Base-by-base conservation (phyloP, 2,888 invertebrate species). In the Cheilosia soror region DNA sequence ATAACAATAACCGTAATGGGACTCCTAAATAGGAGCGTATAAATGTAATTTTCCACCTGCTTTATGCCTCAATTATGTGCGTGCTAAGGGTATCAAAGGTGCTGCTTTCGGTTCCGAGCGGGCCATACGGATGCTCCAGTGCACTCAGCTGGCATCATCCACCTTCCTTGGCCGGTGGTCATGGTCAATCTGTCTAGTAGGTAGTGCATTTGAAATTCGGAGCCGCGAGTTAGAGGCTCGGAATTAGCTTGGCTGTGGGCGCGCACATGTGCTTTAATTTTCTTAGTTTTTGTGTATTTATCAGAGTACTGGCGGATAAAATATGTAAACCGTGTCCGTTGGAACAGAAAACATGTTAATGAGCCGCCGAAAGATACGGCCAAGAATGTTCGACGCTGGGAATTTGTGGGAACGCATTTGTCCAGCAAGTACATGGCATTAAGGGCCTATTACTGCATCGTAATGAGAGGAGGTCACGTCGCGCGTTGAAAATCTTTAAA, bases 311-410 rank as follows among this genome's bases (percentile, higher is more conserved):
- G 58, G n/a, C 37, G 60, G 58, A 72, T 86, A 86, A 82, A 78
- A 78, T 82, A 82, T 86, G 77, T 82, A 78, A 82, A 65, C 77
- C 82, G 40, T 86, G 86, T 82, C 76, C 58, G 65, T 49, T 82
- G 86, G 55, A 82, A 86, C 86, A 81, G 86, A 86, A 86, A 86
- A 82, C 82, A 86, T 86, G 86, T 82, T 77, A 86, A 86, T 86
- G 82, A 86, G 78, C 63, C 62, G 55, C 77, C 60, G 20, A 73
- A 55, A 80, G 73, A 62, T 58, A 79, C 79, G 79, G 65, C 51
- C 58, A 82, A 83, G 78, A 83, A 83, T 83, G 78, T 68, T 75
- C 51, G 51, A 51, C 78, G 37, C 62, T 73, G 49, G 73, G 55
- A 68, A 73, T 78, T 84, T 79, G 84, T 84, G 84, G 84, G 84